phyloP scores from a whole-genome alignment of 2,113 vertebrate genomes.

The Tachycineta bicolor region DNA sequence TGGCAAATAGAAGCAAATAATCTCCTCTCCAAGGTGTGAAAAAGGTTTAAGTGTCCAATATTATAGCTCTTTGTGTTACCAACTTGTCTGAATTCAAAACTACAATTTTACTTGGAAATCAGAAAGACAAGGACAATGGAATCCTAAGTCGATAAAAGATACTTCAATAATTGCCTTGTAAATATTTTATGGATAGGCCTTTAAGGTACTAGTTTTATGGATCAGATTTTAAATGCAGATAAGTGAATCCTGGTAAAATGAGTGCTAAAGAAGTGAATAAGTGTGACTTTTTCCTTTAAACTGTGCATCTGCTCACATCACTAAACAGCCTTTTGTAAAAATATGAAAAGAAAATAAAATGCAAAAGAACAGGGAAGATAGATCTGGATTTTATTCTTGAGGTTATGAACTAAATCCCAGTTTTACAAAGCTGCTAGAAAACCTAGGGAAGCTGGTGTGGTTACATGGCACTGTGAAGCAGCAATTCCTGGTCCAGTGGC shows the following conservation, averaged over 20 bases:
- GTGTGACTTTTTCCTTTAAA: neutral
- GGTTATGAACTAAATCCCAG: neutral
- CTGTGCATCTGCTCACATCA: neutral
- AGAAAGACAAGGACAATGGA: neutral
- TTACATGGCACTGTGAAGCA: neutral
- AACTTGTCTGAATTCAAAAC: neutral
- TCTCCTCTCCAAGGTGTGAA: neutral
- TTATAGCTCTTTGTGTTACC: neutral
- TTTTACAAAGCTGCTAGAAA: neutral
- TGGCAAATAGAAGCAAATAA: neutral
- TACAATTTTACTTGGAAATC: neutral
- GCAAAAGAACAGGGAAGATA: neutral
- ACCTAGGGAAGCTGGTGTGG: neutral
- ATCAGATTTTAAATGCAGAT: neutral
- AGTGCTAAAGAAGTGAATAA: neutral
- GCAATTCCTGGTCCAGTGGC: neutral
- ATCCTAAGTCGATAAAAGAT: neutral
- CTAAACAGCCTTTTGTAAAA: neutral
- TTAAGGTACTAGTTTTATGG: neutral
- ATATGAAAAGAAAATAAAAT: neutral
- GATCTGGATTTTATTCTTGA: neutral
- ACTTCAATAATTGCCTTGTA: neutral
- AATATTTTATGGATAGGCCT: neutral
- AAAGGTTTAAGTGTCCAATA: neutral
- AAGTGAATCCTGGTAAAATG: neutral